Evolutionary conservation across 64 coral and sea anemone genomes (phyloP).

Genomic region (Montipora foliosa): DNA sequence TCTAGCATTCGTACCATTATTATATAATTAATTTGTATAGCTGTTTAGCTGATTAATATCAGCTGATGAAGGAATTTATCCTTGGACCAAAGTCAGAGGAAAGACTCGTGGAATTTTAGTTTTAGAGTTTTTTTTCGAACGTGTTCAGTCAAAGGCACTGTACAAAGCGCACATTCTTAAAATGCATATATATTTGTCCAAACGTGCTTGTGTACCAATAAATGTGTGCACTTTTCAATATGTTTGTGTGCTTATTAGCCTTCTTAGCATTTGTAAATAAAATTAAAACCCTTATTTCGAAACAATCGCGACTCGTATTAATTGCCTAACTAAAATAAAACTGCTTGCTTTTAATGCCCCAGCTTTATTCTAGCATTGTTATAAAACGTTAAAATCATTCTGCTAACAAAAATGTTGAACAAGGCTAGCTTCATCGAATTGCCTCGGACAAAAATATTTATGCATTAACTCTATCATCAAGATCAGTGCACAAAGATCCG

Average conservation of each 20-base stretch:
- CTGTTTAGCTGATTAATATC: slow-evolving; percentile 69
- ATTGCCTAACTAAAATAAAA: not conserved
- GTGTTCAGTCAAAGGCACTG: slow-evolving; percentile 92
- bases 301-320: slow-evolving; percentile 11
- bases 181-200: slow-evolving; percentile 91
- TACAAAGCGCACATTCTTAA: slow-evolving; percentile 99
- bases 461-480: too few species aligned
- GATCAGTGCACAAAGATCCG: too few species aligned
- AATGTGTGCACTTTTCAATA: slow-evolving; percentile 98
- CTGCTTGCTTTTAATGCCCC: not conserved
- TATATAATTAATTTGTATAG: slow-evolving; percentile 99
- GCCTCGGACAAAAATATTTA: too few species aligned
- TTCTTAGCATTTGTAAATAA: slow-evolving; percentile 58
- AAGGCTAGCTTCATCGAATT: too few species aligned
- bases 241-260: slow-evolving; percentile 69
- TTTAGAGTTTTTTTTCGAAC: slow-evolving; percentile 98
- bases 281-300: slow-evolving; percentile 58
- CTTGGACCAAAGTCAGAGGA: slow-evolving; percentile 42
- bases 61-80: slow-evolving; percentile 73
- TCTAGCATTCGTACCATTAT: slow-evolving; percentile 98
- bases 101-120: slow-evolving; percentile 94
- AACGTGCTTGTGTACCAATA: slow-evolving; percentile 93
- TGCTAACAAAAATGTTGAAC: too few species aligned
- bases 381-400: too few species aligned
- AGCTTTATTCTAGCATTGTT: too few species aligned